Evolutionary conservation across 2,797 vertebrate species (phyloP), one percentile per base, ranked within the genome.

Genomic region (Moxostoma hubbsi): DNA sequence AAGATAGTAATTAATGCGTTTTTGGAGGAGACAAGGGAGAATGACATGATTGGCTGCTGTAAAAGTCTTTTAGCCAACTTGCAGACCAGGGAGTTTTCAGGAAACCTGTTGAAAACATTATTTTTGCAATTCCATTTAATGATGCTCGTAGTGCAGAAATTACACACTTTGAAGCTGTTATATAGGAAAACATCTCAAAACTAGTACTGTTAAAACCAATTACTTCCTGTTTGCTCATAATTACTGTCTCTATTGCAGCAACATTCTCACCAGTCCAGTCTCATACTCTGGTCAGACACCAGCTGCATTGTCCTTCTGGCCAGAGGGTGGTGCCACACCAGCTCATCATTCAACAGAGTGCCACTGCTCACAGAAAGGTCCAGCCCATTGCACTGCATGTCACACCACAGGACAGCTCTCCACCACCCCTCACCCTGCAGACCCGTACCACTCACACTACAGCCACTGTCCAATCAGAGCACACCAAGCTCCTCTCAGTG

Each of bases 301-400:
- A 95, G 79, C 91, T 93, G 84, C 93, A 95, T 81, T 85, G 87
- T 75, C 90, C 94, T 4, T 85, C 93, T 6, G 88, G 93, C 86
- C 92, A 94, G 80, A 95, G 94, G 85, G 88, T 94, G 85, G 93
- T 95, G 1, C 95, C 96, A 81, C 96, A 96, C 89, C 96, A 96
- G 86, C 92, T 97, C 89, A 91, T 97, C 82, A 49, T 97, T 83
- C 95, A 97, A 46, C 93, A 91, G 77, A 84, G 89, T 45, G 45
- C 89, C 50, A 54, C 83, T 54, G 88, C 93, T 86, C 95, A 94
- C 78, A 93, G 95, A 86, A 96, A 96, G 75, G 93, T 96, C 74
- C 97, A 97, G 86, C 95, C 96, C 5, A 93, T 97, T 2, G 91
- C 96, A 9, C 93, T 97, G 75, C 94, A 95, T 85, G 94, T 93